Evolutionary conservation across 2,797 vertebrate genomes (phyloP).

Genomic region (Gallinago solitaria): DNA sequence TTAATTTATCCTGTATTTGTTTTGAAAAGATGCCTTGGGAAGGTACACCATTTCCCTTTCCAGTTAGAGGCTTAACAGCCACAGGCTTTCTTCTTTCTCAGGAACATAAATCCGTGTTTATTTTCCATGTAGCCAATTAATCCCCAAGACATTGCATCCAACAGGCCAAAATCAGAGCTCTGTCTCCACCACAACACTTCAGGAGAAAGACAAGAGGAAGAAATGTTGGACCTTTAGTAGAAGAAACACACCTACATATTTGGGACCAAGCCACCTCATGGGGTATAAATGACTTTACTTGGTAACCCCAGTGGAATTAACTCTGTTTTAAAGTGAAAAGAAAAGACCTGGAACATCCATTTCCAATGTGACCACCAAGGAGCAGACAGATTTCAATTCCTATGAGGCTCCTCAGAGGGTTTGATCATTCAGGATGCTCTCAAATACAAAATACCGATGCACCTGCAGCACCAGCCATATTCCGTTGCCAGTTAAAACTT

Average conservation of each 20-base stretch:
- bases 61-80: constrained; percentile 19
- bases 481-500: neutral
- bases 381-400: neutral
- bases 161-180: neutral
- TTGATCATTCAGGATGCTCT: neutral
- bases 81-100: constrained; percentile 1
- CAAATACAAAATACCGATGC: neutral
- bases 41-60: constrained; percentile 22
- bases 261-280: neutral
- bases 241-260: neutral
- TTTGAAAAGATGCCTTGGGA: constrained; percentile 43
- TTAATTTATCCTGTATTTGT: constrained; percentile 46
- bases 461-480: neutral
- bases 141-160: neutral
- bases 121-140: neutral
- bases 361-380: neutral
- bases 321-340: neutral
- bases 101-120: constrained; percentile 11
- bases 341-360: neutral
- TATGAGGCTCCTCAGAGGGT: neutral
- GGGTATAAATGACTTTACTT: neutral
- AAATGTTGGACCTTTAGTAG: neutral
- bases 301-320: neutral
- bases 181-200: neutral
- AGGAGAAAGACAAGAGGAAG: neutral